Base-by-base conservation (phyloP, 2,888 invertebrate species). In the Tenthredo notha region DNA sequence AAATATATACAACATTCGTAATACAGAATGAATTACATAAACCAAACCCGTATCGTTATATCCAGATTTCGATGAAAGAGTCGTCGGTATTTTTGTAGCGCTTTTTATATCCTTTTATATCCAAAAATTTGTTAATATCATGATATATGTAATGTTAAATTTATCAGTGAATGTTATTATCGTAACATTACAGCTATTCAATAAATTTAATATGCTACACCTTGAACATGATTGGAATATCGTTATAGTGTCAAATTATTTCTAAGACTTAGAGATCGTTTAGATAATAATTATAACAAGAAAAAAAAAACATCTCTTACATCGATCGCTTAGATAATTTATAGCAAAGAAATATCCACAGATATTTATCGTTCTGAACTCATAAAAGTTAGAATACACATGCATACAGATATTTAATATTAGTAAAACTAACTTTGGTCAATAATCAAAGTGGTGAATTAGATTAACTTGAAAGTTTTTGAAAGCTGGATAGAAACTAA, bases 91-190 rank as follows among this genome's bases (percentile, higher is more conserved):
- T 67, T 83, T 83, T 83, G 83, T 83, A 83, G 83, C 67, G 70
- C 83, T 83, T 83, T 83, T 83, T 82, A 82, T 82, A 82, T 67
- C 65, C 80, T 80, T 80, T 80, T 80, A 80, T 80, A 80, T 80
- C 80, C 80, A 80, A 25, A 80, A 74, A 58, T 61, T 25, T 80
- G 80, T 61, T 21, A 61, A 47, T 47, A 47, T 47, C 47, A 33
- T 33, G 33, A 33, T 33, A 80, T 80, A 80, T 58, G 33, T 80
- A 58, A 80, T 40, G 40, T 61, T 80, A 37, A 80, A 80, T 61
- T 61, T 61, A 58, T 50, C 33, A 54, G 58, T 58, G 78, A 37
- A 58, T 21, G 37, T 61, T 80, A 61, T 37, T 10, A 37, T 12
- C 25, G 25, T 40, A 40, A 61, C 61, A 21, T n/a, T 9, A 61